Base-by-base conservation (phyloP, 1,140 invertebrate species). In the Zaprionus lachaisei region DNA sequence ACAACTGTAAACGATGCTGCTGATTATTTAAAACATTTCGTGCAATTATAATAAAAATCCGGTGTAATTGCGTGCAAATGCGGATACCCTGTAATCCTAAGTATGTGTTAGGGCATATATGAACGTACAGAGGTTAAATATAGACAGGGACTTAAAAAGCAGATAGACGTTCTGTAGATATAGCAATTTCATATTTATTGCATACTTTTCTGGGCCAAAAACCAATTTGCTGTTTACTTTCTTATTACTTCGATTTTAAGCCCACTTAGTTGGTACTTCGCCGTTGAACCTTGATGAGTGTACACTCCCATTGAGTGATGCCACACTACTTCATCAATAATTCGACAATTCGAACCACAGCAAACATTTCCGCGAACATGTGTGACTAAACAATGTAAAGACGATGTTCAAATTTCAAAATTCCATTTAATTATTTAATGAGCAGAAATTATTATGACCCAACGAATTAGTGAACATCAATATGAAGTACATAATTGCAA, bases 11-110 rank as follows among this genome's bases (percentile, higher is more conserved):
- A 41, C 38, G 5, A 41, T 26, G 0, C 73, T 83, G 73, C 80
- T 72, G 83, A 87, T 86, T 83, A 75, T 86, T 80, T 64, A 87
- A 86, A 77, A 80, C 75, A 87, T 87, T 77, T 83, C 67, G 80
- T 31, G 47, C 77, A 80, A 87, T 86, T 83, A 80, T 80, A 57
- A 80, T 80, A 57, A 57, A 77, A 74, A 72, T 77, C 38, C 69
- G 72, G 68, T 63, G 71, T 76, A 72, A 68, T 63, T 69, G 63
- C 62, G 57, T 54, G 49, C 61, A 44, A 70, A 9, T 70, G 24
- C 2, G 6, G 3, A 41, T 51, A 34, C 28, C 44, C 47, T 64
- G 26, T 51, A 64, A 5, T 20, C 14, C 15, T 6, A 2, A n/a
- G 5, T 41, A 12, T 0, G 0, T 15, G 5, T 2, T 6, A 6